Percentiles rank a stretch among this genome's conserved stretches.
These are phyloP conservation scores for Carcina quercana DNA, from an alignment of 2,888 invertebrate species.

Conservation along the genomic window DNA sequence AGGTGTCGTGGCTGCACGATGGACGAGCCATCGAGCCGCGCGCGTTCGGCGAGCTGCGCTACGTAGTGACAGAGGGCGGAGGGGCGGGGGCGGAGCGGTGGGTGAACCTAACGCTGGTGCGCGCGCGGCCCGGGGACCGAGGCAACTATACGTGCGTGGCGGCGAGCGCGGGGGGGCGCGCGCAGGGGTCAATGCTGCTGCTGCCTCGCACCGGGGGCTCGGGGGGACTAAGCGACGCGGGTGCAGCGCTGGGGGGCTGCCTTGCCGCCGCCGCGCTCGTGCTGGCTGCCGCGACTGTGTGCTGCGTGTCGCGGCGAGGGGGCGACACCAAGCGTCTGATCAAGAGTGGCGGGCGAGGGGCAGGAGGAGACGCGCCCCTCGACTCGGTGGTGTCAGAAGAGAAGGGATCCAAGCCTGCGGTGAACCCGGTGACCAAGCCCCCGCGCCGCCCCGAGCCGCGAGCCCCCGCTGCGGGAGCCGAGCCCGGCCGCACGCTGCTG, in stretches of 20 bases:
- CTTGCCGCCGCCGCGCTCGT: constrained; percentile 57
- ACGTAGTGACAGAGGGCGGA: constrained; percentile 56
- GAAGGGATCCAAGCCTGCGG: constrained; percentile 85
- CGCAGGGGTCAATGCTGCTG: constrained; percentile 81
- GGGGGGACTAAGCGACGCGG: constrained; percentile 64
- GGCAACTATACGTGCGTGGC: constrained; percentile 88
- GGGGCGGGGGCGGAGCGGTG: constrained; percentile 69
- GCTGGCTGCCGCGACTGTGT: constrained; percentile 63
- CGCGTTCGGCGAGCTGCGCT: constrained; percentile 66
- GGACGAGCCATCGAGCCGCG: constrained; percentile 74
- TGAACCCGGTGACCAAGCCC: constrained; percentile 88
- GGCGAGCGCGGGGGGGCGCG: constrained; percentile 86
- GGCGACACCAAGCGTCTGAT: constrained; percentile 74
- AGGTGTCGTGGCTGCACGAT: constrained; percentile 83
- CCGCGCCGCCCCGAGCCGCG: constrained; percentile 83
- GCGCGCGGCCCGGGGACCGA: constrained; percentile 77
- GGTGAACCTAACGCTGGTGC: constrained; percentile 81
- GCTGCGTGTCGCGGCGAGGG: constrained; percentile 70
- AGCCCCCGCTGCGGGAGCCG: constrained; percentile 79
- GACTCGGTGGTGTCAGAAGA: constrained; percentile 85
- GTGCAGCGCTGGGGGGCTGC: constrained; percentile 69
- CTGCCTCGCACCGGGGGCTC: constrained; percentile 61
- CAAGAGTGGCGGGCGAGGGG: constrained; percentile 74
- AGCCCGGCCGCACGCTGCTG: constrained; percentile 84
- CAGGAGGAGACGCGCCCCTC: constrained; percentile 79